phyloP scores from a whole-genome alignment of 2,888 invertebrate species.

The Notodonta ziczac region DNA sequence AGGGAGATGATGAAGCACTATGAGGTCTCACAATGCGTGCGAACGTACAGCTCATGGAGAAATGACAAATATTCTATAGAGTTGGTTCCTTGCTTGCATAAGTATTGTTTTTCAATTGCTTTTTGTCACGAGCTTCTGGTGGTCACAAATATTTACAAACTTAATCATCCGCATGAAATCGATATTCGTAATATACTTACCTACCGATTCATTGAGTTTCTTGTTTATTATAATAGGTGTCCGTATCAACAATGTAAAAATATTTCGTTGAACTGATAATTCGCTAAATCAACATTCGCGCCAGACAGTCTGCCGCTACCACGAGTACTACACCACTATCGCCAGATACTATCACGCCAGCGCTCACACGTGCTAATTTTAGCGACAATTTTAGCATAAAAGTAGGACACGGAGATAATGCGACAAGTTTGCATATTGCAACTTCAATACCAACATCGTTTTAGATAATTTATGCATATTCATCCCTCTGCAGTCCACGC shows the following conservation, averaged over 20 bases:
- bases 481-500: background rate
- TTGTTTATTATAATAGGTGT: background rate
- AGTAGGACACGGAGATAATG: background rate
- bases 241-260: constrained; percentile 1
- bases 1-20: too few relatives aligned
- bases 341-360: background rate
- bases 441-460: background rate
- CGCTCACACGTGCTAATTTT: background rate
- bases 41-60: too few relatives aligned
- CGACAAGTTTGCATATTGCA: background rate
- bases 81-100: too few relatives aligned
- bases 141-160: background rate
- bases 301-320: constrained; percentile 29
- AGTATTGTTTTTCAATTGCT: too few relatives aligned
- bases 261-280: constrained; percentile 23
- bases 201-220: background rate
- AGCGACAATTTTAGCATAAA: background rate
- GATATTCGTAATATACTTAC: background rate
- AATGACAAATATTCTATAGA: too few relatives aligned
- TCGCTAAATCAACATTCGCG: constrained; percentile 29
- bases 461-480: background rate
- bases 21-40: too few relatives aligned
- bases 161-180: too few relatives aligned
- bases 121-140: too few relatives aligned
- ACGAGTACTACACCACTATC: constrained; percentile 12